Conservation (phyloP, 1,140 invertebrate genomes). For the Aphis gossypii region DNA sequence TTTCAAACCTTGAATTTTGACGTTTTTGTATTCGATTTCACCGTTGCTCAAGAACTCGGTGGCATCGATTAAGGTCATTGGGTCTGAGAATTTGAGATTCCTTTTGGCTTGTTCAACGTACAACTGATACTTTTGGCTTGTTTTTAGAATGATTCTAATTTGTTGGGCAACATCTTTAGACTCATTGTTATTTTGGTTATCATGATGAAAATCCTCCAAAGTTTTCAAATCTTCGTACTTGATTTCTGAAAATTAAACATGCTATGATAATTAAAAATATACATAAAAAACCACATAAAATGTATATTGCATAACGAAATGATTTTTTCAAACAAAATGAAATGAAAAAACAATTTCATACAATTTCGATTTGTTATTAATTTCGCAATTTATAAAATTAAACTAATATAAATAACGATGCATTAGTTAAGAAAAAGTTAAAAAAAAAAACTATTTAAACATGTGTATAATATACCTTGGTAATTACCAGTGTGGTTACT, state of each 20-base stretch:
- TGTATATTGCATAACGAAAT: not conserved
- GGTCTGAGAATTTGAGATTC: not conserved
- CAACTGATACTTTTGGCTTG: not conserved
- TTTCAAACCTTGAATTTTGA: not conserved
- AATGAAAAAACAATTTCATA: not conserved
- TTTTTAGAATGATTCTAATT: not conserved
- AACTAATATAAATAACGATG: not conserved
- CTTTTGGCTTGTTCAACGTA: not conserved
- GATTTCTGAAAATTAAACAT: slow-evolving; percentile 18
- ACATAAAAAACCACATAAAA: not conserved
- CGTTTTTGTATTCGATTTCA: not conserved
- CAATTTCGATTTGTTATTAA: not conserved
- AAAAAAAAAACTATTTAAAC: not conserved
- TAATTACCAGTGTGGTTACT: not conserved
- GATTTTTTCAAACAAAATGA: too few species aligned
- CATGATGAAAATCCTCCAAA: not conserved
- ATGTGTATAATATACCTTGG: not conserved
- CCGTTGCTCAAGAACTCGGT: not conserved
- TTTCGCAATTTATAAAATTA: not conserved
- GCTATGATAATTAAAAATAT: not conserved
- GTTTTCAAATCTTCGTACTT: not conserved
- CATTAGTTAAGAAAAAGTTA: not conserved
- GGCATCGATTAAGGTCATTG: not conserved
- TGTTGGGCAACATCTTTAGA: not conserved
- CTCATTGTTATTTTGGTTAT: not conserved